These are phyloP conservation scores for Eueides isabella DNA, from an alignment of 1,140 invertebrate species.

Conservation along the genomic window DNA sequence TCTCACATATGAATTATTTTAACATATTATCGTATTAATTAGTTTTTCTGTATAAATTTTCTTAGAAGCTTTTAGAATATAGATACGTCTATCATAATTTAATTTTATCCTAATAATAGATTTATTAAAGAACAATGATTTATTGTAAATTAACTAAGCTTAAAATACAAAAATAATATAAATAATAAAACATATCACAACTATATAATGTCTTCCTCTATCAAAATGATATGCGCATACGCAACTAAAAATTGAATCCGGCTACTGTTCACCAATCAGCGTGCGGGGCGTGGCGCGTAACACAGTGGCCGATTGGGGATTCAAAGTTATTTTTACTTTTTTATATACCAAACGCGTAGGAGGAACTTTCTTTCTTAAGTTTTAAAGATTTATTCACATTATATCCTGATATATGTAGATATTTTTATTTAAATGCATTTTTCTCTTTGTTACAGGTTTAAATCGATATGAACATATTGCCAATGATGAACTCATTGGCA, in stretches of 20 bases:
- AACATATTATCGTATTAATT: not conserved
- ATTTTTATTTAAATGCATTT: not conserved
- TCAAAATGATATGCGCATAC: conserved; percentile 29
- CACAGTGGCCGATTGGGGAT: conserved; percentile 66
- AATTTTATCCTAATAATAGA: too few relatives aligned
- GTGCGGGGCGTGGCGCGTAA: conserved; percentile 69
- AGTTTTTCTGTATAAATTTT: not conserved
- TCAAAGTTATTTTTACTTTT: conserved; percentile 66
- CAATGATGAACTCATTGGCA: too few relatives aligned
- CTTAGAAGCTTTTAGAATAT: too few relatives aligned
- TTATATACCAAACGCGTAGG: conserved; percentile 64
- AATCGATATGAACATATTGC: too few relatives aligned
- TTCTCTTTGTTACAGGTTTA: too few relatives aligned
- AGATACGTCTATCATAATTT: too few relatives aligned
- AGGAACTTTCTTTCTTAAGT: conserved; percentile 71
- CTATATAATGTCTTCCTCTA: conserved; percentile 6
- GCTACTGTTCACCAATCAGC: conserved; percentile 72
- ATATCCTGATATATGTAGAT: conserved; percentile 39
- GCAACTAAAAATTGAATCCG: conserved; percentile 48
- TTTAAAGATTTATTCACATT: conserved; percentile 63
- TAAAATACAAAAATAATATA: not conserved
- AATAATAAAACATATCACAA: not conserved
- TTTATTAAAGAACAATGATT: not conserved
- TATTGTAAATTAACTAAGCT: not conserved
- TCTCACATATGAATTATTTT: not conserved